Evolutionary conservation across 64 coral and sea anemone genomes (phyloP).

Genomic region (Porites lutea): DNA sequence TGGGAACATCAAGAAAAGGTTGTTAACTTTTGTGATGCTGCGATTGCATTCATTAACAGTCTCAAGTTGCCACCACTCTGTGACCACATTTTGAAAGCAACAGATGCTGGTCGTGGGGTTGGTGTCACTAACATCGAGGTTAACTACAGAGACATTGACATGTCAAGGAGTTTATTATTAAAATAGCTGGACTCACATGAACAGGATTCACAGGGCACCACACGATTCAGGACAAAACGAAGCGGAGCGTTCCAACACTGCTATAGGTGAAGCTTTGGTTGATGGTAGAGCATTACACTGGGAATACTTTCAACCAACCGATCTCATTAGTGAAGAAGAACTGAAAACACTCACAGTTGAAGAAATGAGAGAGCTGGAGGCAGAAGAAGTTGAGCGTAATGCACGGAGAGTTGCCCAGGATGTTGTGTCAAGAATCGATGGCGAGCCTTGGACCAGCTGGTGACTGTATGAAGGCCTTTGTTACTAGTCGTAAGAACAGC

Average conservation of each 20-base stretch:
- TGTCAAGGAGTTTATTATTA: not conserved
- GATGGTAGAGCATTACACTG: no score
- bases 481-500: not conserved
- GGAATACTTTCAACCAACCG: no score
- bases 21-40: conserved; percentile 29
- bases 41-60: conserved; percentile 14
- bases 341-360: not conserved
- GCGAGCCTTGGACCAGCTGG: conserved; percentile 35
- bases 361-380: conserved; percentile 50
- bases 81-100: conserved; percentile 4
- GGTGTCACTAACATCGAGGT: conserved; percentile 71
- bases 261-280: not conserved
- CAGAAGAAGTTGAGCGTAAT: conserved; percentile 50
- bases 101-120: conserved; percentile 48
- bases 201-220: conserved; percentile 23
- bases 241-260: conserved; percentile 40
- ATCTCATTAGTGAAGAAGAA: no score
- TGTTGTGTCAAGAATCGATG: not conserved
- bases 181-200: conserved; percentile 8
- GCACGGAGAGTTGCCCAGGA: conserved; percentile 30
- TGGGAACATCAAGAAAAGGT: no score
- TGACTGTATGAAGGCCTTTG: conserved; percentile 58
- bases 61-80: no score
- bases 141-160: conserved; percentile 56
- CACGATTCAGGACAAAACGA: conserved; percentile 46